Evolutionary conservation across 2,888 invertebrate species (phyloP).

Genomic region (Apotomis betuletana): DNA sequence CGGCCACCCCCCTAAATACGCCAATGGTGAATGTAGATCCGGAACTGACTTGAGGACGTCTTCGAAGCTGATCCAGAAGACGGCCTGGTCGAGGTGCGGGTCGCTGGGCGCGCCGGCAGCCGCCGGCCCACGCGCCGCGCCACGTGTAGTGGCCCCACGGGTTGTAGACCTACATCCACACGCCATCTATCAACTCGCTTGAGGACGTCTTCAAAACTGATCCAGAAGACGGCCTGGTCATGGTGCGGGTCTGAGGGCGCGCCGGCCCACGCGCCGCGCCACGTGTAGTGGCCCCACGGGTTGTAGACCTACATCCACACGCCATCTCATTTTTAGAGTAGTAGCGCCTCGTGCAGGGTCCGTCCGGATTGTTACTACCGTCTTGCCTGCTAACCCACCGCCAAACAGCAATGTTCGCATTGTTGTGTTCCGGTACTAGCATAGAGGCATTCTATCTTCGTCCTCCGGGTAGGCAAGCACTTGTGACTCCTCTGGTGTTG

Average conservation of each 20-base stretch:
- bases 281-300: constrained; percentile 98
- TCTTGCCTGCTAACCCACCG: too few species aligned
- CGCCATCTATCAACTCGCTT: constrained; percentile 84
- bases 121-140: constrained; percentile 92
- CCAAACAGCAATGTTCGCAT: too few species aligned
- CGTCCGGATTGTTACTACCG: too few species aligned
- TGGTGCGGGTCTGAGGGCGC: constrained; percentile 58
- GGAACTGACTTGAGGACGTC: constrained; percentile 91
- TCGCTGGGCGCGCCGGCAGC: constrained; percentile 54
- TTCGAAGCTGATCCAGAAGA: constrained; percentile 99
- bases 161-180: constrained; percentile 77
- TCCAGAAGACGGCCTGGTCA: constrained; percentile 97
- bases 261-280: too few species aligned
- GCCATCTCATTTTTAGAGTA: too few species aligned
- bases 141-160: constrained; percentile 99
- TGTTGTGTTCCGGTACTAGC: too few species aligned
- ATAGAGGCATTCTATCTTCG: too few species aligned
- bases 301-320: constrained; percentile 74
- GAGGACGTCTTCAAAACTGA: constrained; percentile 96
- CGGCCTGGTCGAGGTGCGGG: constrained; percentile 86
- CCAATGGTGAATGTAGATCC: constrained; percentile 26
- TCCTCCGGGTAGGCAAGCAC: too few species aligned
- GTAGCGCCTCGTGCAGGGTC: too few species aligned
- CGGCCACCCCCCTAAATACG: too few species aligned
- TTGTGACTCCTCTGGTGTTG: too few species aligned